phyloP scores from a whole-genome alignment of 2,888 invertebrate genomes.

The Orchesella flavescens region DNA sequence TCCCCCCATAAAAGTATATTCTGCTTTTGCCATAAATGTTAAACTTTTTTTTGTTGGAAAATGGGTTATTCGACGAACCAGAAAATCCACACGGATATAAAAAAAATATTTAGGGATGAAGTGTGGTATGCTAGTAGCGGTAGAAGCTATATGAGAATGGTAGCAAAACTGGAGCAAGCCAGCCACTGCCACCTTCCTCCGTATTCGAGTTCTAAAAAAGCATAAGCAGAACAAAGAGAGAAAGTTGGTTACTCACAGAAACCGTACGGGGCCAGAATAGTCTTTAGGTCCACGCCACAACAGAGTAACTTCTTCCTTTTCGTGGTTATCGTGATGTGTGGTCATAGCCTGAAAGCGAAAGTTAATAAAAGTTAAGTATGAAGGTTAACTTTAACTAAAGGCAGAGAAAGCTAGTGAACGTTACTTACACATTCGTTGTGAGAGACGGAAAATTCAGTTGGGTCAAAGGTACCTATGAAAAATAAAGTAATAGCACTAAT shows the following conservation, averaged over 20 bases:
- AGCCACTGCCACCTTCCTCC: slow-evolving; percentile 8
- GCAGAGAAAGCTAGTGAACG: no score
- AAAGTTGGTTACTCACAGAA: slow-evolving; percentile 70
- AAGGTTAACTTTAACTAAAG: no score
- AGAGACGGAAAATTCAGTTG: slow-evolving; percentile 71
- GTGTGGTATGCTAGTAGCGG: background rate
- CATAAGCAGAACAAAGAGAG: no score
- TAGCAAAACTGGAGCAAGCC: background rate
- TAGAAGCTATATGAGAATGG: background rate
- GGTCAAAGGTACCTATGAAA: slow-evolving; percentile 71
- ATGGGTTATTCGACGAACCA: no score
- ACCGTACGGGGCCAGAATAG: slow-evolving; percentile 68
- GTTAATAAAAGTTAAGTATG: no score
- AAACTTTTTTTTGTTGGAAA: no score
- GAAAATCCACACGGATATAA: no score
- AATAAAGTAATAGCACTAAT: no score
- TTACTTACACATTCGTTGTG: slow-evolving; percentile 69
- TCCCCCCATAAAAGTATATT: no score
- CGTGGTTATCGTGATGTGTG: slow-evolving; percentile 69
- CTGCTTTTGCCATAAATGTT: no score
- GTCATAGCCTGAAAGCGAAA: no score
- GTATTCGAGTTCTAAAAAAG: no score
- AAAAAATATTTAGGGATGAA: background rate
- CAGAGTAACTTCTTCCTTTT: slow-evolving; percentile 71
- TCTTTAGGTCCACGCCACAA: slow-evolving; percentile 70